Evolutionary conservation across 1,140 invertebrate species (phyloP), one percentile per base, ranked within the genome.

Genomic region (Formica selysi): DNA sequence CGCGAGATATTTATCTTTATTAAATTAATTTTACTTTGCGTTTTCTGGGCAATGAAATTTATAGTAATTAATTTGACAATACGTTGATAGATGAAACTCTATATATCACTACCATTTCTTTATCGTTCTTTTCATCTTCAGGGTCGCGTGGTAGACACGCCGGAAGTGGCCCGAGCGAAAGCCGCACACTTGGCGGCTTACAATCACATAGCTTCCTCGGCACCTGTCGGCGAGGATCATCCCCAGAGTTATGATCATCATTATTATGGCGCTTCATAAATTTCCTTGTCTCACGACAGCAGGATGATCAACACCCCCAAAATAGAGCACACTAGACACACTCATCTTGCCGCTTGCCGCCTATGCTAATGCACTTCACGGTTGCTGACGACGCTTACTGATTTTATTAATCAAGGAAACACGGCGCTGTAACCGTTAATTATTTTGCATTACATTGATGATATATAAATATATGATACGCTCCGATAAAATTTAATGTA

Each of bases 301-400:
- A 93, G 95, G 16, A 95, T 96, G 11, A 93, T 96, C 7, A 95
- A 96, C 61, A 96, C 96, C 10, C 95, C 96, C 59, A 96, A 96
- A 86, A 96, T 96, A 5, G 95, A 95, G 78, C 95, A 96, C 70
- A 96, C 96, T 36, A 96, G 95, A 91, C 95, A 95, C 57, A 94
- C 93, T 10, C 96, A 96, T 89, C 93, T 95, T 76, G 95, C 96
- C 32, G 95, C 93, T 95, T 76, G 95, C 96, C 32, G 95, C 95
- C 74, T 87, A 95, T 6, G 92, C 93, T 8, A 91, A 93, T 80
- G 94, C 88, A 1, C 7, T 93, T 19, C 92, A 91, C 29, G 38
- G 38, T 61, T 83, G 62, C 19, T 4, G 57, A 73, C 13, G 13
- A 73, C 3, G 68, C 22, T 48, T 83, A 83, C n/a, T 83, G 22